These are phyloP conservation scores for Zaprionus ornatus DNA, from an alignment of 1,140 invertebrate species.

Conservation along the genomic window DNA sequence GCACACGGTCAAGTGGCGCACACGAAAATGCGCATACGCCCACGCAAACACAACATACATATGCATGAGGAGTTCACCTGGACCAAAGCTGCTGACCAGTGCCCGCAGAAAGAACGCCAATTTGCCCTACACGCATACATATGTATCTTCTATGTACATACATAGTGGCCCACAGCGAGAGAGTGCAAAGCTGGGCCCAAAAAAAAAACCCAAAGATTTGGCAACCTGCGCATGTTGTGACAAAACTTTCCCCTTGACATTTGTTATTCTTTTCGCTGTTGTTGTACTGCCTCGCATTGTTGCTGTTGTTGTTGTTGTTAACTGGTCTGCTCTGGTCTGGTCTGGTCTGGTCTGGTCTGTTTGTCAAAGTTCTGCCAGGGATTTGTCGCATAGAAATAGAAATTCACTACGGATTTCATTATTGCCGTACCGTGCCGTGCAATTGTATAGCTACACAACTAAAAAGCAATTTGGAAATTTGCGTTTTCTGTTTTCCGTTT, in stretches of 20 bases:
- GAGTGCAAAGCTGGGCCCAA: constrained; percentile 14
- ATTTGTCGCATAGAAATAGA: constrained; percentile 46
- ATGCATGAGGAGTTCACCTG: constrained; percentile 12
- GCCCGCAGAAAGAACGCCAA: constrained; percentile 22
- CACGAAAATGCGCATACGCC: not conserved
- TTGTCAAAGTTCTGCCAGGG: constrained; percentile 53
- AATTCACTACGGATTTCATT: constrained; percentile 64
- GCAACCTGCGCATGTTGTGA: constrained; percentile 11
- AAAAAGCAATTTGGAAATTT: constrained; percentile 50
- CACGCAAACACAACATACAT: constrained; percentile 6
- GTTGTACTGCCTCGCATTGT: not conserved
- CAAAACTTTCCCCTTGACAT: constrained; percentile 30
- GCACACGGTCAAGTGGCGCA: constrained; percentile 36
- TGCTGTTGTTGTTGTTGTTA: constrained; percentile 14
- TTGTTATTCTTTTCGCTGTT: constrained; percentile 5
- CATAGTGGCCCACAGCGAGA: not conserved
- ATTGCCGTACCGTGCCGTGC: constrained; percentile 29
- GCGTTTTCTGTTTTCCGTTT: constrained; percentile 7
- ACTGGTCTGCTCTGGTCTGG: constrained; percentile 13
- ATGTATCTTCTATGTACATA: not conserved
- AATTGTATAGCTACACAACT: constrained; percentile 17
- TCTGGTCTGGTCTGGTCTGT: constrained; percentile 10
- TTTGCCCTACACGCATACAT: constrained; percentile 5
- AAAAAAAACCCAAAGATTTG: constrained; percentile 18
- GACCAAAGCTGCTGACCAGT: not conserved